phyloP scores from a whole-genome alignment of 2,113 vertebrate genomes.

The Sardina pilchardus region DNA sequence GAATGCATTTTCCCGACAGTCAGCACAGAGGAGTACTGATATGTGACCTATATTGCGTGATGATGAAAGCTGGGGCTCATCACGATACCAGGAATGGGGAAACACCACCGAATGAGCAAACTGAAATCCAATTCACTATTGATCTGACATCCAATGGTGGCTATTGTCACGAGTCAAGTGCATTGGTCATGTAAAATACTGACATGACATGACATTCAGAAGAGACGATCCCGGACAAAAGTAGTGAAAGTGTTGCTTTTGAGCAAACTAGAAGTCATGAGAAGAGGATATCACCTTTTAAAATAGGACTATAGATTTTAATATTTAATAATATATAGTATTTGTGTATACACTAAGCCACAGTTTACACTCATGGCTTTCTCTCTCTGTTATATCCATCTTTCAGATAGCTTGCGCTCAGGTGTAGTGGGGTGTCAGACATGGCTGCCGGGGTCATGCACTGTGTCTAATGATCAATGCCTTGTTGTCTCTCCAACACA shows the following conservation, averaged over 20 bases:
- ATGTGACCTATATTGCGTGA: neutral
- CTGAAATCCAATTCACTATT: neutral
- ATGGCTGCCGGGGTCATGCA: neutral
- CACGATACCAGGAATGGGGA: neutral
- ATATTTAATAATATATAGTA: too few relatives aligned
- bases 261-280: neutral
- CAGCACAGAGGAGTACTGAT: neutral
- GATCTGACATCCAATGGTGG: neutral
- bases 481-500: neutral
- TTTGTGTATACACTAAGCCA: too few relatives aligned
- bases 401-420: neutral
- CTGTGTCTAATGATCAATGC: neutral
- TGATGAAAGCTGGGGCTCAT: neutral
- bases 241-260: neutral
- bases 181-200: neutral
- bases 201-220: neutral
- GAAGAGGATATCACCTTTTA: neutral
- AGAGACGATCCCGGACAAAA: neutral
- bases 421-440: neutral
- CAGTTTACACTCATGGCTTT: neutral
- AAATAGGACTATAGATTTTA: neutral
- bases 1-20: neutral
- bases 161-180: neutral
- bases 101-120: neutral
- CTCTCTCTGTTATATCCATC: neutral